These are phyloP conservation scores for Spea multiplicata DNA, from an alignment of 2,113 vertebrate genomes.

Conservation along the genomic window DNA sequence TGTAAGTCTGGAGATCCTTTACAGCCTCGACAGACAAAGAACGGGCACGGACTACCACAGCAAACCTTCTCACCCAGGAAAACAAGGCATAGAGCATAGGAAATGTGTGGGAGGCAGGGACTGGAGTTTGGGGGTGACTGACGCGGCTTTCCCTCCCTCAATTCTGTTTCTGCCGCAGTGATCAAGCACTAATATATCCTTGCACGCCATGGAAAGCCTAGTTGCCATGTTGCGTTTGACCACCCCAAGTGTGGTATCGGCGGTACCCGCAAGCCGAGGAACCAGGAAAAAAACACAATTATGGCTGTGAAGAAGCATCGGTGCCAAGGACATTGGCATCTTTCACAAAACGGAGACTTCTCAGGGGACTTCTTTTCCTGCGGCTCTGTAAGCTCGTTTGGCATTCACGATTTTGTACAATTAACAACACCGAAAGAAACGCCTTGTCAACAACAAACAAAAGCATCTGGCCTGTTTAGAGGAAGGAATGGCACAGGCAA, in stretches of 20 bases:
- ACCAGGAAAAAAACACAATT: conserved; percentile 54
- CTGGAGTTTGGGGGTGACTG: conserved; percentile 30
- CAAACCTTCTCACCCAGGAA: conserved; percentile 12
- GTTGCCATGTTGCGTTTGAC: conserved; percentile 31
- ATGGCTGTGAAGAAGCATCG: conserved; percentile 35
- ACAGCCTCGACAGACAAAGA: conserved; percentile 68
- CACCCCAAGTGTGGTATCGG: conserved; percentile 27
- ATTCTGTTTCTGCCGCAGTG: conserved; percentile 39
- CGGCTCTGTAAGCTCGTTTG: conserved; percentile 64
- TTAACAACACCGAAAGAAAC: conserved; percentile 64
- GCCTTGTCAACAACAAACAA: conserved; percentile 72
- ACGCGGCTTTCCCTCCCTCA: conserved; percentile 19
- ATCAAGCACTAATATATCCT: conserved; percentile 39
- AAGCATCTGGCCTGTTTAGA: conserved; percentile 64
- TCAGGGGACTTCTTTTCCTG: conserved; percentile 47
- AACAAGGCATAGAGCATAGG: conserved; percentile 12
- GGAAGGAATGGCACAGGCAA: conserved; percentile 64
- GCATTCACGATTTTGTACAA: conserved; percentile 64
- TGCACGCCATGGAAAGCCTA: conserved; percentile 17
- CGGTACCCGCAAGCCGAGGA: conserved; percentile 53
- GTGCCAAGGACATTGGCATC: conserved; percentile 73
- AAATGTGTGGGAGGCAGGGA: conserved; percentile 24
- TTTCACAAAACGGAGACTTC: conserved; percentile 65
- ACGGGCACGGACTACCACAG: conserved; percentile 56
- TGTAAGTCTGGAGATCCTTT: conserved; percentile 60